These are phyloP conservation scores for Cochlearius cochlearius DNA, from an alignment of 2,113 vertebrate genomes.

Conservation along the genomic window DNA sequence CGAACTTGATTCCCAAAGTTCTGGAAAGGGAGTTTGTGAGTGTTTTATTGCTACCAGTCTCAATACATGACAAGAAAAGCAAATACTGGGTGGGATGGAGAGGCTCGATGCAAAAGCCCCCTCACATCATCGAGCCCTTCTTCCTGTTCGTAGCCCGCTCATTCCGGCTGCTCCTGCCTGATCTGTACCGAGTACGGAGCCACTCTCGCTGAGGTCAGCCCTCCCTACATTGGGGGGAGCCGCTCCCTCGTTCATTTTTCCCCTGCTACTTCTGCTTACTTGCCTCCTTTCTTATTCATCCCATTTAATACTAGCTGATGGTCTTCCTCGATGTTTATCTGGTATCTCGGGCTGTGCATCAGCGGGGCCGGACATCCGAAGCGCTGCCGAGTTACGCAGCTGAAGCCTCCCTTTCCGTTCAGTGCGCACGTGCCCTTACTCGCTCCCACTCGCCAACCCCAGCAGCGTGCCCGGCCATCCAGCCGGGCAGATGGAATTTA, in stretches of 20 bases:
- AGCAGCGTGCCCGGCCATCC: not conserved
- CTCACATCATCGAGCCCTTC: not conserved
- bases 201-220: not conserved
- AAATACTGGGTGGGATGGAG: not conserved
- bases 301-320: not conserved
- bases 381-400: not conserved
- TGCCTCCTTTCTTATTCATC: not conserved
- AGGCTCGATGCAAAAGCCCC: not conserved
- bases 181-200: not conserved
- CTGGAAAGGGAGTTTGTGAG: conserved; percentile 15
- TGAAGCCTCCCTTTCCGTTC: not conserved
- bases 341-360: not conserved
- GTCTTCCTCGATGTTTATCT: not conserved
- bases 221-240: not conserved
- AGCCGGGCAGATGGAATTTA: not conserved
- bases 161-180: not conserved
- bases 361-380: not conserved
- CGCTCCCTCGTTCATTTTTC: not conserved
- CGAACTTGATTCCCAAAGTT: not conserved
- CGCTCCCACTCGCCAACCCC: not conserved
- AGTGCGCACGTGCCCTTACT: not conserved
- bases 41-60: not conserved
- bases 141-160: not conserved
- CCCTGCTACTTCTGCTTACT: rapidly evolving
- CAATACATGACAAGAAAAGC: not conserved